These are phyloP conservation scores for Bombus impatiens DNA, from an alignment of 1,140 invertebrate species.

Conservation along the genomic window DNA sequence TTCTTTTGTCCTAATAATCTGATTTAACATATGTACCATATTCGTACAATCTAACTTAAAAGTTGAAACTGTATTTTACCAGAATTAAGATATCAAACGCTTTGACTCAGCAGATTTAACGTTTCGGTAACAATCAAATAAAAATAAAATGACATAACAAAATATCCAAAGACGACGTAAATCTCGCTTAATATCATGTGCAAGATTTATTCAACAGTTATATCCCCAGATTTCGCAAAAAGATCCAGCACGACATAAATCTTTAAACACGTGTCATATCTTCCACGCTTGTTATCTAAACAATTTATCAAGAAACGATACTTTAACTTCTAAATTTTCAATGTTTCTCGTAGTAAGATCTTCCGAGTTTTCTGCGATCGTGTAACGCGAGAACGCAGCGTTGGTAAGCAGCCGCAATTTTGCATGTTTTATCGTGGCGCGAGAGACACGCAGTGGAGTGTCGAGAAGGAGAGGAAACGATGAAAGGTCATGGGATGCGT, in stretches of 20 bases:
- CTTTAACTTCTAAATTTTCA: neutral
- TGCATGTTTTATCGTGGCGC: slow-evolving; percentile 59
- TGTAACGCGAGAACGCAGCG: neutral
- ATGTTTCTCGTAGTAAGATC: neutral
- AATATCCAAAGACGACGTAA: no score
- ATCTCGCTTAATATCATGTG: no score
- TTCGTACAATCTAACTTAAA: no score
- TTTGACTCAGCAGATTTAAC: no score
- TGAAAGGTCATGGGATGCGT: slow-evolving; percentile 53
- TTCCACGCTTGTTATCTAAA: neutral
- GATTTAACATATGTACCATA: no score
- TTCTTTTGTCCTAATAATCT: no score
- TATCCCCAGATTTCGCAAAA: neutral
- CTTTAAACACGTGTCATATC: neutral
- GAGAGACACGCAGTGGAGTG: slow-evolving; percentile 25
- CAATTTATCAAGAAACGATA: neutral
- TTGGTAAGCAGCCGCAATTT: slow-evolving; percentile 49
- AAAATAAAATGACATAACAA: no score
- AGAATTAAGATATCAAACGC: no score
- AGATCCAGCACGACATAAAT: neutral
- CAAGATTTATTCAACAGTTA: no score
- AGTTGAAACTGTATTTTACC: no score
- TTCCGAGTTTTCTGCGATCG: neutral
- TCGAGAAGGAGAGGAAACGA: slow-evolving; percentile 54
- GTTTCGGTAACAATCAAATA: no score